These are phyloP conservation scores for Eudyptes chrysolophus DNA, from an alignment of 2,113 vertebrate genomes.

Conservation along the genomic window DNA sequence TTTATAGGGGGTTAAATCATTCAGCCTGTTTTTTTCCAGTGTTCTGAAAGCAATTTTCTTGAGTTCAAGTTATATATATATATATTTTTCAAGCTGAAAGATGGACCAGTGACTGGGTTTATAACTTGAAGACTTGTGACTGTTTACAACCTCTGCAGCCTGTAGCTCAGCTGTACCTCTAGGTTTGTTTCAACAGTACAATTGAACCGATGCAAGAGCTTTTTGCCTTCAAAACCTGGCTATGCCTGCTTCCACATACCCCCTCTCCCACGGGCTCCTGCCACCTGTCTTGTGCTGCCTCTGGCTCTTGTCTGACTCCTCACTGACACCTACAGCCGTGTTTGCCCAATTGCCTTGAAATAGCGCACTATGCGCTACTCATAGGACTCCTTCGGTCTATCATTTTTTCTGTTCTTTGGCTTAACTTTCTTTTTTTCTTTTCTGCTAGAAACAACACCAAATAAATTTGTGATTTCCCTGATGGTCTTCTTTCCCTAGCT, in stretches of 20 bases:
- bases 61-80: not conserved
- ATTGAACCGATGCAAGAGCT: not conserved
- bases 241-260: not conserved
- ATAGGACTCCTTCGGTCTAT: not conserved
- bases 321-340: not conserved
- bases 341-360: not conserved
- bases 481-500: not conserved
- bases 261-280: not conserved
- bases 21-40: not conserved
- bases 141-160: not conserved
- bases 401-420: not conserved
- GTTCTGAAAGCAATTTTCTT: not conserved
- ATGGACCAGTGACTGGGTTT: not conserved
- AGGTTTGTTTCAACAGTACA: not conserved
- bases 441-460: not conserved
- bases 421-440: not conserved
- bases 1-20: not conserved
- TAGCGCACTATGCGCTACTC: not conserved
- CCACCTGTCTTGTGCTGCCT: not conserved
- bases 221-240: not conserved
- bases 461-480: not conserved
- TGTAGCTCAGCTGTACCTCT: not conserved
- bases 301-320: not conserved
- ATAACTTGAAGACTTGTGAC: not conserved
- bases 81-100: not conserved